These are phyloP conservation scores for Caenorhabditis drosophilae DNA, from an alignment of 2,888 invertebrate genomes.

Conservation along the genomic window DNA sequence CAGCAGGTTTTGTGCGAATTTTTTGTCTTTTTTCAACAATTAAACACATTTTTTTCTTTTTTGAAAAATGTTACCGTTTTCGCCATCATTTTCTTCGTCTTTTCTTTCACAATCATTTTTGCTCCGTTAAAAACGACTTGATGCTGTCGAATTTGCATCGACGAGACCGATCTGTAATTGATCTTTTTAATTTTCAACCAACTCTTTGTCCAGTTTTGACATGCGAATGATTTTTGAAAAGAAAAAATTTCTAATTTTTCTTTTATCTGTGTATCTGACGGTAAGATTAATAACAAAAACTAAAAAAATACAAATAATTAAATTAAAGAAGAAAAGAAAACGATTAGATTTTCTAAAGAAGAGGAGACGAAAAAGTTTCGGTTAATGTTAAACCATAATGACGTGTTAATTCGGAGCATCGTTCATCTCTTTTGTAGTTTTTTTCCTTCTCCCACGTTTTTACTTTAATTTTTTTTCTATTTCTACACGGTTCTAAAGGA, in stretches of 20 bases:
- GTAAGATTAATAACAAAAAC: background rate
- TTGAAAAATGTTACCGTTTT: background rate
- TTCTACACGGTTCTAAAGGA: too few species aligned
- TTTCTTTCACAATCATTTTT: background rate
- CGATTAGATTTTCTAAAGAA: background rate
- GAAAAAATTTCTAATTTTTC: background rate
- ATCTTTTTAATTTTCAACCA: background rate
- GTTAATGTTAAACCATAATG: background rate
- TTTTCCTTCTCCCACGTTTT: too few species aligned
- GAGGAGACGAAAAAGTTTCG: background rate
- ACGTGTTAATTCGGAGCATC: too few species aligned
- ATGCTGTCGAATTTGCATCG: conserved; percentile 52
- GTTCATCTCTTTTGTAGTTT: too few species aligned
- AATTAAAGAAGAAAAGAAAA: background rate
- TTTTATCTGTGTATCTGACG: background rate
- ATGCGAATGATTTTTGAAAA: too few species aligned
- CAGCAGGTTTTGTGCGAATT: too few species aligned
- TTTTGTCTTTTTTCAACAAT: too few species aligned
- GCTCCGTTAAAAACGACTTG: conserved; percentile 11
- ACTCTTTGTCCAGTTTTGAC: too few species aligned
- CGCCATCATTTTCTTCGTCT: background rate
- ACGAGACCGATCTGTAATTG: conserved; percentile 49
- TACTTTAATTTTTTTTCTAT: too few species aligned
- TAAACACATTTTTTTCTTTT: too few species aligned
- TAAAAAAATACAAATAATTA: background rate